These are phyloP conservation scores for Sycobia sp. DNA, from an alignment of 1,140 invertebrate species.

Conservation along the genomic window DNA sequence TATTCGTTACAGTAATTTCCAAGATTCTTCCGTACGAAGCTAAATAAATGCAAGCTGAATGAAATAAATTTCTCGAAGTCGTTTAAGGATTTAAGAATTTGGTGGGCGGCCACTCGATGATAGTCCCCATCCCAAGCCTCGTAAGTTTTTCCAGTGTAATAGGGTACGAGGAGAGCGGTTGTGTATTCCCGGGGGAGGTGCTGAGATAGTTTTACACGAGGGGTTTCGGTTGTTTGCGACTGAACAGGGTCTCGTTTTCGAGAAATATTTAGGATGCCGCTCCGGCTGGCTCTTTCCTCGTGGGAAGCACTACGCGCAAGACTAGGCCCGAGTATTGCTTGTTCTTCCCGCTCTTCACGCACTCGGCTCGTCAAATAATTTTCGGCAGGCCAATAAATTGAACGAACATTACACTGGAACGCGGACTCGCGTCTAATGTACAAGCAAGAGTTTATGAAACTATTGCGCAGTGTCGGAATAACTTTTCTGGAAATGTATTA, in stretches of 20 bases:
- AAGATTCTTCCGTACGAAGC: too few species aligned
- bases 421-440: too few species aligned
- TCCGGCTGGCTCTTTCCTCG: constrained; percentile 23
- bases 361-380: constrained; percentile 13
- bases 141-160: constrained; percentile 1
- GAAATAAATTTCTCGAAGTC: background rate
- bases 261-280: constrained; percentile 38
- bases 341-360: constrained; percentile 1
- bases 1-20: too few species aligned
- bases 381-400: constrained; percentile 17
- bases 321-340: background rate
- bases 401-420: background rate
- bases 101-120: background rate
- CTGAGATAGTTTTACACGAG: constrained; percentile 17
- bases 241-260: constrained; percentile 54
- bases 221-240: constrained; percentile 53
- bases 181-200: constrained; percentile 6
- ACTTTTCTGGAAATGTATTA: too few species aligned
- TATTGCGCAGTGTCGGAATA: too few species aligned
- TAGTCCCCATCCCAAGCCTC: background rate
- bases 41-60: too few species aligned
- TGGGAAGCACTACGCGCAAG: constrained; percentile 12
- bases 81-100: too few species aligned
- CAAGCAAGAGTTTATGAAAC: too few species aligned
- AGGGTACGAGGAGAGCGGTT: background rate